Percentiles rank a stretch among this genome's conserved stretches.
phyloP scores from a whole-genome alignment of 1,140 invertebrate genomes.

The Latrodectus geometricus region DNA sequence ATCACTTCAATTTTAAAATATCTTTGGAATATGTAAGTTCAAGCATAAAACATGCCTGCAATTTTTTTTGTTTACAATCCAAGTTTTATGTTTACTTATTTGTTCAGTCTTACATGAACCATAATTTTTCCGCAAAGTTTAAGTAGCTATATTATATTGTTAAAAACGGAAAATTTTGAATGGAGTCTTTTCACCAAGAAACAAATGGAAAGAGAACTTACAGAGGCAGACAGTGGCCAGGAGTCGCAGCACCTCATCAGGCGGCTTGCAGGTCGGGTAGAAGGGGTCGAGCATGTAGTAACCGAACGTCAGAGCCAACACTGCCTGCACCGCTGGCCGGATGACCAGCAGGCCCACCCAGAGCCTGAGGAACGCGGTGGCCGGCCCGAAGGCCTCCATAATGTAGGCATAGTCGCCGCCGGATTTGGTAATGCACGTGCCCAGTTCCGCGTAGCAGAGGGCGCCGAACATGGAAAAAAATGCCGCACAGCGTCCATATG shows the following conservation, averaged over 20 bases:
- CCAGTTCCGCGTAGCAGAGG: constrained; percentile 96
- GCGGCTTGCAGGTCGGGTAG: constrained; percentile 74
- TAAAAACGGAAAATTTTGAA: no score
- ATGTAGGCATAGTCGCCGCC: constrained; percentile 99
- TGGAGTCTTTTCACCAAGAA: no score
- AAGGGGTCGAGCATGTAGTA: constrained; percentile 94
- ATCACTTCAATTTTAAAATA: no score
- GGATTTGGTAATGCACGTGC: constrained; percentile 84
- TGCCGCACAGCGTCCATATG: constrained; percentile 90
- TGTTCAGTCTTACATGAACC: no score
- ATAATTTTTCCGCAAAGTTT: no score
- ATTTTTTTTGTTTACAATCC: no score
- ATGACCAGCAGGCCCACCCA: constrained; percentile 93
- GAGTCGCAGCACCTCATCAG: constrained; percentile 65
- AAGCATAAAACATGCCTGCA: no score
- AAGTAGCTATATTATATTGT: no score
- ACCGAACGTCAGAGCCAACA: constrained; percentile 95
- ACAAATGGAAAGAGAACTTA: constrained; percentile 63
- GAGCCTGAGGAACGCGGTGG: constrained; percentile 93
- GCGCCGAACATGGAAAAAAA: constrained; percentile 91
- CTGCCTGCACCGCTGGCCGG: constrained; percentile 94
- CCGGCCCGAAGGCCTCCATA: constrained; percentile 86
- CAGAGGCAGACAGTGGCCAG: constrained; percentile 66
- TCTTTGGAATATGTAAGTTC: no score
- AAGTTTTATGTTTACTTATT: no score